Evolutionary conservation across 2,888 invertebrate genomes (phyloP), one percentile per base, ranked within the genome.

Genomic region (Pegoplata infirma): DNA sequence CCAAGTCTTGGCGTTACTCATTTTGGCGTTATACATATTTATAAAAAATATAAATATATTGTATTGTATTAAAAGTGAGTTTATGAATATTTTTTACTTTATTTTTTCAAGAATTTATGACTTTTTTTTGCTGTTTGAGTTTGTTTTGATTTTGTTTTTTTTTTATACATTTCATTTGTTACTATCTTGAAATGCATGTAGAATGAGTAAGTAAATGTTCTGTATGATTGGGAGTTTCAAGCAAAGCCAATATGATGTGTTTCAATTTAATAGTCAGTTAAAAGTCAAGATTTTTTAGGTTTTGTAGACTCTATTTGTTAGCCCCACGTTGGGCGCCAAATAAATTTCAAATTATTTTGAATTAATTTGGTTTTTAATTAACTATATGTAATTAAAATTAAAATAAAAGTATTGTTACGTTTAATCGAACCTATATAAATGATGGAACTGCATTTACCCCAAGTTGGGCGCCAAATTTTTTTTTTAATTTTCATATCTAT

Each of bases 1-100:
- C 72, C 61, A 63, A 51, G 66, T 75, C 69, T 79, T 75, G 36
- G 36, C n/a, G 36, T 40, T 40, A 76, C 76, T 80, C 76, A 73
- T 68, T 36, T 68, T 36, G 40, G 12, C 28, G 32, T 63, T 58
- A 32, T 46, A 47, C 23, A 3, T 53, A 63, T 55, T 59, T 28
- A 40, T 6, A 71, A 56, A 58, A 44, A 53, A 56, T 16, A 51
- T n/a, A 23, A 56, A 17, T 25, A n/a, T n/a, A 21, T 21, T 72
- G 49, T 71, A 64, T n/a, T 58, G 66, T 59, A 74, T 73, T 68
- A 51, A 16, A 58, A 69, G 59, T 71, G 66, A 66, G 69, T 71
- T 69, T 68, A 58, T 68, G 68, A n/a, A n/a, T n/a, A n/a, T 55
- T 56, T 73, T 46, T 55, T 53, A 36, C 12, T 67, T 56, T n/a